Conservation (phyloP, 1,140 invertebrate species). For the Berghia stephanieae region DNA sequence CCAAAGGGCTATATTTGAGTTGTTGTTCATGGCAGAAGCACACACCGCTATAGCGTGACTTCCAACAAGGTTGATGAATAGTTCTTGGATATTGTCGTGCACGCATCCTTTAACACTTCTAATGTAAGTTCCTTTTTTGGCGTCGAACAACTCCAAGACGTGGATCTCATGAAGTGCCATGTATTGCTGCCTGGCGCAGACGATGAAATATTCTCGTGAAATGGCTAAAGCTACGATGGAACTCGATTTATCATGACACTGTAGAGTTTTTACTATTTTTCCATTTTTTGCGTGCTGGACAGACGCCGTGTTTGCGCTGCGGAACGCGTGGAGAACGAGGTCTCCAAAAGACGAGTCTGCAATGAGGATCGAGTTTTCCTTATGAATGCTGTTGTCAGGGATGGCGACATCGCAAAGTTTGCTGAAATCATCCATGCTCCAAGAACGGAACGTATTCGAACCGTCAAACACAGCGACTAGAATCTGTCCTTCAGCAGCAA, state of each 20-base stretch:
- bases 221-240: constrained; percentile 54
- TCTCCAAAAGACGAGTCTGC: constrained; percentile 47
- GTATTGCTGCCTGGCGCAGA: constrained; percentile 56
- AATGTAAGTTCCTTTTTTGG: constrained; percentile 52
- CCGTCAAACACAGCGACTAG: constrained; percentile 61
- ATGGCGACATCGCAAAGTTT: constrained; percentile 46
- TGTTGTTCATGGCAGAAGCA: constrained; percentile 48
- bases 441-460: constrained; percentile 55
- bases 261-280: constrained; percentile 50
- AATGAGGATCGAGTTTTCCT: constrained; percentile 54
- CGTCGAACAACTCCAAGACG: constrained; percentile 60
- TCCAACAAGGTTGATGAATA: constrained; percentile 56
- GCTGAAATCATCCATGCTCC: constrained; percentile 49
- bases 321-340: constrained; percentile 56
- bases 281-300: constrained; percentile 57
- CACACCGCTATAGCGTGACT: constrained; percentile 58
- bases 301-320: constrained; percentile 47
- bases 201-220: constrained; percentile 59
- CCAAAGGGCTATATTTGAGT: constrained; percentile 62
- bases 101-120: constrained; percentile 60
- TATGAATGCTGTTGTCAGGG: constrained; percentile 49
- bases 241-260: constrained; percentile 55
- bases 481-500: constrained; percentile 52
- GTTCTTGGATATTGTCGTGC: constrained; percentile 50
- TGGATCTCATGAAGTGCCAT: constrained; percentile 58